A percentile compares a stretch with the other conserved stretches of the same genome.
phyloP scores from a whole-genome alignment of 2,113 vertebrate species.

The Anolis sagrei region DNA sequence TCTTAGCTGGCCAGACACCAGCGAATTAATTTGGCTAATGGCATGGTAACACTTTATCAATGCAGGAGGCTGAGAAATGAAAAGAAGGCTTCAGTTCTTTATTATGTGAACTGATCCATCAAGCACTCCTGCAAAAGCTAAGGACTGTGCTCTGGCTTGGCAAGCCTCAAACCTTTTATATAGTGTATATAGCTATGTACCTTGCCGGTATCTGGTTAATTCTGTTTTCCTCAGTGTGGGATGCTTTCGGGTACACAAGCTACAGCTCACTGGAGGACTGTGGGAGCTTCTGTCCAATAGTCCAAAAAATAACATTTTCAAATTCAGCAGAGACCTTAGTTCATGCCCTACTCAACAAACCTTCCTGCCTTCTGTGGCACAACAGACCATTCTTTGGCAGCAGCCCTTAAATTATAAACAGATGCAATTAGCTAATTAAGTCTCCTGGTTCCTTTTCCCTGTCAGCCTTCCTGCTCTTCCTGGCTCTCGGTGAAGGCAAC shows the following conservation, averaged over 20 bases:
- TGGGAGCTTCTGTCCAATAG: neutral
- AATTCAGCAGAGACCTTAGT: neutral
- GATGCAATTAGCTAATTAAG: slow-evolving; percentile 35
- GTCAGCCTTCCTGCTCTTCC: too few relatives aligned
- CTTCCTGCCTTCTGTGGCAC: neutral
- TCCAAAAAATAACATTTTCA: neutral
- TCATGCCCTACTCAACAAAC: neutral
- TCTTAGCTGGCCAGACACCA: neutral
- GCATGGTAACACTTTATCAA: neutral
- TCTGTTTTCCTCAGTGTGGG: neutral
- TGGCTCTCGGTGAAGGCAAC: neutral
- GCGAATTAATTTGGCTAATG: slow-evolving; percentile 36
- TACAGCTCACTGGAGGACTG: neutral
- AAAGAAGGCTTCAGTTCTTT: neutral
- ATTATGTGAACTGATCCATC: neutral
- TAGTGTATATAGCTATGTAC: neutral
- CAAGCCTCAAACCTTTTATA: neutral
- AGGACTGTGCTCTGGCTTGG: neutral
- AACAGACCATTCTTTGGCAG: slow-evolving; percentile 13
- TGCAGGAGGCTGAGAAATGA: neutral
- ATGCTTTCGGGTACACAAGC: neutral
- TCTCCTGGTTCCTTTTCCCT: rapidly evolving
- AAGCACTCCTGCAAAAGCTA: neutral
- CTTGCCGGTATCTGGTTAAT: neutral
- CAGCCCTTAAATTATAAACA: neutral